Evolutionary conservation across 2,113 vertebrate genomes (phyloP), one percentile per base, ranked within the genome.

Genomic region (Tiliqua scincoides): DNA sequence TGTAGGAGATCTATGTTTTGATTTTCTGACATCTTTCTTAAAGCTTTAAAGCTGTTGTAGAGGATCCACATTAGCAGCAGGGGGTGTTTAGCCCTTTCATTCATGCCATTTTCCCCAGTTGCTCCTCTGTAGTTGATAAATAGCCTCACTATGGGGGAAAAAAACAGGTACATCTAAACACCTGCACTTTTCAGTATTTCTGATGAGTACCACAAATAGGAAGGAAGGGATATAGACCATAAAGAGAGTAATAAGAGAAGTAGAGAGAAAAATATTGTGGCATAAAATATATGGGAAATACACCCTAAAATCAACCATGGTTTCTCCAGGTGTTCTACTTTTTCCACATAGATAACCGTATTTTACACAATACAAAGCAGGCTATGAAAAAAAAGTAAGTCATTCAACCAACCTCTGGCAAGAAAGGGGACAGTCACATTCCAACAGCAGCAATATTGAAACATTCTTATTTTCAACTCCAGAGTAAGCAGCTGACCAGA

Each of bases 171-270:
- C 30, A 86, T 92, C 65, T 79, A 83, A 57, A 74, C 35, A 88
- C 1, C 67, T 87, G 82, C 18, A 61, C 35, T 43, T 93, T 88
- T 61, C 87, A 90, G 84, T 63, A 86, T 91, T 88, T 7, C 68
- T 63, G 92, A 82, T 12, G 84, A 61, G 32, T 17, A 43, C 30
- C 52, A 72, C 57, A 30, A 88, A 78, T 89, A 87, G 85, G 73
- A 91, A 72, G 7, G 57, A 5, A 48, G 87, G 90, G 89, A 83
- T 70, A 79, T 1, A 21, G 4, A 35, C 25, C 61, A 20, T 40
- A 23, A 52, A 52, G 30, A 48, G 43, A 5, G 43, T 8, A 48
- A 48, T 48, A 48, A n/a, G 79, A 85, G 84, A 94, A 25, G 48
- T 76, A 67, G 43, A 48, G 43, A n/a, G 79, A 85, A 85, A 94